These are phyloP conservation scores for Apostichopus californicus DNA, from an alignment of 35 echinoderm and acorn worm genomes.

Conservation along the genomic window DNA sequence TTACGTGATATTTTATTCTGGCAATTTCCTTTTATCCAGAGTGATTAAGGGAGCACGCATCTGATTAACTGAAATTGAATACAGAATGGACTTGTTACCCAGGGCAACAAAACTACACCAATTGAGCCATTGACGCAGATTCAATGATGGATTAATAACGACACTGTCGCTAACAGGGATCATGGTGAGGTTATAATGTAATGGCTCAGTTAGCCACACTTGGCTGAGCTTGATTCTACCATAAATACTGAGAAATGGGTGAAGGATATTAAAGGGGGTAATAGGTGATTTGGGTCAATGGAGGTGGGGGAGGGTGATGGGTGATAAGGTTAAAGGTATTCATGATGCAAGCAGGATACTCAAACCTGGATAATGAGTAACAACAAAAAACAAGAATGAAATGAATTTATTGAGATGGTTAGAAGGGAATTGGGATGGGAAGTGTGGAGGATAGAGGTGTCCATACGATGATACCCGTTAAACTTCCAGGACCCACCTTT, in stretches of 20 bases:
- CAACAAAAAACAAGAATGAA: background rate
- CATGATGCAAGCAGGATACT: background rate
- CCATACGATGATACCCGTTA: no score
- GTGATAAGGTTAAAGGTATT: background rate
- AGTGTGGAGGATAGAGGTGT: background rate
- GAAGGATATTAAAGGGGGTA: no score
- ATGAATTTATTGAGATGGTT: background rate
- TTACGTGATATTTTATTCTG: background rate
- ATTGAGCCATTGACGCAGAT: no score
- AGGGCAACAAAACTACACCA: background rate
- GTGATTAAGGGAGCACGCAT: background rate
- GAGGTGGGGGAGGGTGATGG: background rate
- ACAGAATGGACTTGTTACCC: background rate
- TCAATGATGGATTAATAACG: no score
- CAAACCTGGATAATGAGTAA: background rate
- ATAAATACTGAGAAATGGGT: no score
- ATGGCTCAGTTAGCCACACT: no score
- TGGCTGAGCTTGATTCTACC: no score
- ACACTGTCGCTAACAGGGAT: no score
- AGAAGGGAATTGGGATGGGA: background rate
- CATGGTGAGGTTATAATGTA: no score
- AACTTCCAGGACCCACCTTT: conserved; percentile 19
- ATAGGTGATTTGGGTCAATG: no score
- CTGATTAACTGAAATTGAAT: background rate
- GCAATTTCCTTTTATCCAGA: background rate